These are phyloP conservation scores for Ips nitidus DNA, from an alignment of 1,140 invertebrate genomes.

Conservation along the genomic window DNA sequence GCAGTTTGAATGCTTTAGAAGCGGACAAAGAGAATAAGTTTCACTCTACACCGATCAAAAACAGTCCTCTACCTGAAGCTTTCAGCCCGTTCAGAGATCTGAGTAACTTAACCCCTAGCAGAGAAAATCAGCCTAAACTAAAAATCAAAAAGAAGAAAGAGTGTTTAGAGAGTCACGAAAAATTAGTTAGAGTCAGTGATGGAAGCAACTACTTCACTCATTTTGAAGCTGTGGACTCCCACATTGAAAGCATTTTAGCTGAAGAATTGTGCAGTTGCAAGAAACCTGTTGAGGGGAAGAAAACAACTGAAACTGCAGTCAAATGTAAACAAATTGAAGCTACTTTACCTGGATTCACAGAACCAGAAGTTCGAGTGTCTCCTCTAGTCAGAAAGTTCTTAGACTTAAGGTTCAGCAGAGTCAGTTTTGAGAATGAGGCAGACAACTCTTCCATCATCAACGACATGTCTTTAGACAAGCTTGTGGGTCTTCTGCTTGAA, in stretches of 20 bases:
- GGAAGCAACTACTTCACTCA: constrained; percentile 44
- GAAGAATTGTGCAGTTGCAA: constrained; percentile 39
- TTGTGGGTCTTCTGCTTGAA: constrained; percentile 50
- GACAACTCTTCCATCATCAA: constrained; percentile 49
- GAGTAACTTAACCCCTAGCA: constrained; percentile 48
- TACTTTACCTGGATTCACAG: constrained; percentile 42
- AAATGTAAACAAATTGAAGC: constrained; percentile 58
- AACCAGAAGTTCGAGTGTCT: constrained; percentile 40
- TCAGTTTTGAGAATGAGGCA: constrained; percentile 23
- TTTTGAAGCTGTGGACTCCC: constrained; percentile 48
- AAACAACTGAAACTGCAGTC: constrained; percentile 49
- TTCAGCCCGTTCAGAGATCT: constrained; percentile 47
- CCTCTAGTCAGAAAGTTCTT: constrained; percentile 49
- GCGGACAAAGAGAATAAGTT: constrained; percentile 50
- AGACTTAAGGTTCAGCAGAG: constrained; percentile 45
- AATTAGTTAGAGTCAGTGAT: constrained; percentile 26
- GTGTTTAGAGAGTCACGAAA: constrained; percentile 37
- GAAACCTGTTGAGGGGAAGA: constrained; percentile 35
- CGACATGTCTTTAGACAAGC: constrained; percentile 49
- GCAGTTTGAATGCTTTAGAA: constrained; percentile 39
- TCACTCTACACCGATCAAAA: constrained; percentile 50
- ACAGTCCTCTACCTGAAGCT: constrained; percentile 35
- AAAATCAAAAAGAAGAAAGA: constrained; percentile 46
- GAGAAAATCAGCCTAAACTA: constrained; percentile 16
- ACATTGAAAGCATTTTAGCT: constrained; percentile 43